Percentiles rank a stretch among this genome's conserved stretches.
Conservation (phyloP, 2,113 vertebrate species). For the Zeus faber region DNA sequence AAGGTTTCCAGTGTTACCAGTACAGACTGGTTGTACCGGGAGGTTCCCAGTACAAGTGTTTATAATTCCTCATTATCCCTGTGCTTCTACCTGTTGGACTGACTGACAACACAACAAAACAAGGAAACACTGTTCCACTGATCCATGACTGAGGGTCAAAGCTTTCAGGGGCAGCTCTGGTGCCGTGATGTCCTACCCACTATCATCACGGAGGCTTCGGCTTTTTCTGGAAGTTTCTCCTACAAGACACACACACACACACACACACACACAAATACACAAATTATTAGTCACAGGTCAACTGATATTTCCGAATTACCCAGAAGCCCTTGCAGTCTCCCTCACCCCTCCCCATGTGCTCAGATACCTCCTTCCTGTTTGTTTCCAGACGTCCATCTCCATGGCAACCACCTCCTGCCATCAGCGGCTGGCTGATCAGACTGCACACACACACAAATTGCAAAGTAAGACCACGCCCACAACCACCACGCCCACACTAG, state of each 20-base stretch:
- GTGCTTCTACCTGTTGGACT: too few relatives aligned
- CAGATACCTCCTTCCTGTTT: constrained; percentile 74
- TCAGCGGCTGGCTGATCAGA: constrained; percentile 80
- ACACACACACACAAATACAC: constrained; percentile 1
- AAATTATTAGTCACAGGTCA: neutral
- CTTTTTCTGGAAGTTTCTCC: constrained; percentile 88
- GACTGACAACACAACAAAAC: too few relatives aligned
- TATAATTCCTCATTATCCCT: too few relatives aligned
- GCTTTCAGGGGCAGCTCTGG: neutral
- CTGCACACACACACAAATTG: too few relatives aligned
- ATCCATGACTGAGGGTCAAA: neutral
- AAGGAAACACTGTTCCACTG: neutral
- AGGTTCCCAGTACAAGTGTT: too few relatives aligned
- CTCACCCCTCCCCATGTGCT: neutral
- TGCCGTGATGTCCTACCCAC: constrained; percentile 74
- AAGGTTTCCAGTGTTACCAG: too few relatives aligned
- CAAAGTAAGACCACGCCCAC: constrained; percentile 76
- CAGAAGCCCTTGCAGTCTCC: neutral
- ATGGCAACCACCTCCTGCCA: constrained; percentile 53
- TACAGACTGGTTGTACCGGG: neutral
- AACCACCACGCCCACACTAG: constrained; percentile 81
- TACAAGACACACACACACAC: constrained; percentile 35
- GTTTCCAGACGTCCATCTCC: constrained; percentile 71
- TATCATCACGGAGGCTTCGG: constrained; percentile 89
- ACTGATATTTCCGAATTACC: neutral